Percentiles rank a stretch among this genome's conserved stretches.
These are phyloP conservation scores for Bombus waltoni DNA, from an alignment of 1,140 invertebrate genomes.

Conservation along the genomic window DNA sequence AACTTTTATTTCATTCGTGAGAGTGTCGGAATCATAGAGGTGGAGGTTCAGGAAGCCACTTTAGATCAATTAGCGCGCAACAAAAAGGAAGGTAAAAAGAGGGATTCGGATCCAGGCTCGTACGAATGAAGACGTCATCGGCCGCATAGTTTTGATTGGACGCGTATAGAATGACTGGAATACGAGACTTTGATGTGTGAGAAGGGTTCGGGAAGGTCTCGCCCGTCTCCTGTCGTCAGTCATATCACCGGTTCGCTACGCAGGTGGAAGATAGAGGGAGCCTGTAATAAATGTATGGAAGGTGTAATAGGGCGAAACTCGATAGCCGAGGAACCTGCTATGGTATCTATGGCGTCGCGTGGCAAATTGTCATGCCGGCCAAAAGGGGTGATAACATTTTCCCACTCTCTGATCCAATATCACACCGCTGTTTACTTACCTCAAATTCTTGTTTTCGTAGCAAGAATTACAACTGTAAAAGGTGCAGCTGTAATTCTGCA, in stretches of 20 bases:
- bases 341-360: slow-evolving; percentile 52
- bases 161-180: slow-evolving; percentile 55
- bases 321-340: slow-evolving; percentile 53
- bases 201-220: slow-evolving; percentile 49
- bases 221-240: background rate
- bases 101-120: slow-evolving; percentile 8
- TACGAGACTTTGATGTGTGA: slow-evolving; percentile 67
- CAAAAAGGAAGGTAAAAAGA: slow-evolving; percentile 30
- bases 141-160: slow-evolving; percentile 60
- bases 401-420: background rate
- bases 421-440: background rate
- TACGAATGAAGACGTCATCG: slow-evolving; percentile 66
- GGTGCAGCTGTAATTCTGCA: background rate
- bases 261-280: slow-evolving; percentile 32
- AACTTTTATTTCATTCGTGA: background rate
- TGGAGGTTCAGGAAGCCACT: slow-evolving; percentile 48
- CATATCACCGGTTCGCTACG: background rate
- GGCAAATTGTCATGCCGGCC: slow-evolving; percentile 23
- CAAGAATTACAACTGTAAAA: too few species aligned
- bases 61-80: slow-evolving; percentile 64
- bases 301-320: slow-evolving; percentile 63
- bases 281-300: slow-evolving; percentile 63
- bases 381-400: background rate
- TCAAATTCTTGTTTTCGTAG: too few species aligned
- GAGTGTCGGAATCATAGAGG: background rate